A percentile compares a stretch with the other conserved stretches of the same genome.
These are phyloP conservation scores for Serranus cabrilla DNA, from an alignment of 2,797 vertebrate genomes.

Conservation along the genomic window DNA sequence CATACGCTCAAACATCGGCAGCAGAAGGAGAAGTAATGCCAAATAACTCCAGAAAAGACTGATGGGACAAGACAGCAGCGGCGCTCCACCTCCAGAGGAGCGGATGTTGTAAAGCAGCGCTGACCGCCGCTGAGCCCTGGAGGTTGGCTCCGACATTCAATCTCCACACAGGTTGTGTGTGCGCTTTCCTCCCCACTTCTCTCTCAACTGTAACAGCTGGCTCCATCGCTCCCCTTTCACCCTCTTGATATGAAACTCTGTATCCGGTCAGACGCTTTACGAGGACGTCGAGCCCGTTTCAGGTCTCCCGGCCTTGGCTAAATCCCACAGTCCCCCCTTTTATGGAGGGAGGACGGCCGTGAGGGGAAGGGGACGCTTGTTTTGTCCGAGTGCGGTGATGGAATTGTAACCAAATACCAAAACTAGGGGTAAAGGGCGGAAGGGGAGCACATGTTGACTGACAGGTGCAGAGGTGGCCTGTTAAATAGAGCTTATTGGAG, in stretches of 20 bases:
- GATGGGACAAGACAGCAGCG: slow-evolving; percentile 12
- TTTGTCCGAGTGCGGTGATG: slow-evolving; percentile 66
- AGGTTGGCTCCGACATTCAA: slow-evolving; percentile 77
- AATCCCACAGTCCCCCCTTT: slow-evolving; percentile 73
- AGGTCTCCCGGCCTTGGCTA: slow-evolving; percentile 74
- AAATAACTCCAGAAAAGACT: background rate
- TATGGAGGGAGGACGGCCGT: slow-evolving; percentile 68
- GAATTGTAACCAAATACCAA: slow-evolving; percentile 82
- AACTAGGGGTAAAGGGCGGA: slow-evolving; percentile 73
- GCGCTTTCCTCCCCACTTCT: background rate
- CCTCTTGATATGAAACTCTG: slow-evolving; percentile 81
- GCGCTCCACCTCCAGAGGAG: slow-evolving; percentile 22
- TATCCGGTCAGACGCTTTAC: slow-evolving; percentile 84
- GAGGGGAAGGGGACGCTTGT: slow-evolving; percentile 40
- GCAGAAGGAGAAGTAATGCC: background rate
- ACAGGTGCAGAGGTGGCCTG: slow-evolving; percentile 82
- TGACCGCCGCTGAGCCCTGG: slow-evolving; percentile 52
- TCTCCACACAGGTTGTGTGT: slow-evolving; percentile 66
- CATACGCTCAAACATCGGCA: background rate
- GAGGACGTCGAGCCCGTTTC: slow-evolving; percentile 78
- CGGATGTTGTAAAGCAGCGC: slow-evolving; percentile 65
- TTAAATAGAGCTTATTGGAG: slow-evolving; percentile 66
- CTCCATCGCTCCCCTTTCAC: slow-evolving; percentile 60
- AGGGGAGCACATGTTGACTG: slow-evolving; percentile 79
- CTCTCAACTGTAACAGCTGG: slow-evolving; percentile 81